Conservation (phyloP, 2,113 vertebrate genomes). For the Cnemophilus loriae region DNA sequence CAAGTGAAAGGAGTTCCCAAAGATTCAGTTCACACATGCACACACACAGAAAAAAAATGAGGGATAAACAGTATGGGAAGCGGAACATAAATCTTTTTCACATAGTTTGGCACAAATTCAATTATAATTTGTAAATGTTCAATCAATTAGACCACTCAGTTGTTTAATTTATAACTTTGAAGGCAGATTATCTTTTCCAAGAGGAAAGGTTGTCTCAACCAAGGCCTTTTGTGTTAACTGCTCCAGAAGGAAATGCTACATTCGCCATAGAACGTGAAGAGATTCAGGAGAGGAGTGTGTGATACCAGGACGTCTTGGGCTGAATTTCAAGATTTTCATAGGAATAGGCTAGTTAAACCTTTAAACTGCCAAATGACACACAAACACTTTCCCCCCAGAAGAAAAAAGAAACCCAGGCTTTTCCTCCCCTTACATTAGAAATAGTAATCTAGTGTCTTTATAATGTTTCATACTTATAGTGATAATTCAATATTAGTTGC, state of each 20-base stretch:
- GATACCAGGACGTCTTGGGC: not conserved
- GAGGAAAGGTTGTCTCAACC: not conserved
- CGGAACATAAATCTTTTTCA: slow-evolving; percentile 51
- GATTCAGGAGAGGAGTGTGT: not conserved
- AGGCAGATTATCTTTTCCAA: slow-evolving; percentile 40
- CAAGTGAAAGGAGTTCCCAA: slow-evolving; percentile 50
- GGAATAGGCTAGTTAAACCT: not conserved
- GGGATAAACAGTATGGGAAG: slow-evolving; percentile 34
- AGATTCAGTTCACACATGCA: slow-evolving; percentile 46
- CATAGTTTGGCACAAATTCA: slow-evolving; percentile 52
- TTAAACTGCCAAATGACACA: not conserved
- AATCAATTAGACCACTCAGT: slow-evolving; percentile 49
- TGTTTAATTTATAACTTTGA: slow-evolving; percentile 43
- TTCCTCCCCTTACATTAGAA: not conserved
- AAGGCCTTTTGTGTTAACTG: not conserved
- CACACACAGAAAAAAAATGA: not conserved
- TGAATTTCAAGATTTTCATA: not conserved
- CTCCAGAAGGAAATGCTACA: not conserved
- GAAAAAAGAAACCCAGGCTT: not conserved
- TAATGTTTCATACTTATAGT: not conserved
- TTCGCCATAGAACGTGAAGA: not conserved
- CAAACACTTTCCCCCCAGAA: rapidly evolving
- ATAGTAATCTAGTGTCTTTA: not conserved
- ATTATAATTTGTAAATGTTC: slow-evolving; percentile 64
- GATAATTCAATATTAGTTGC: not conserved